Evolutionary conservation across 2,888 invertebrate genomes (phyloP), one percentile per base, ranked within the genome.

Genomic region (Andricus quercusramuli): DNA sequence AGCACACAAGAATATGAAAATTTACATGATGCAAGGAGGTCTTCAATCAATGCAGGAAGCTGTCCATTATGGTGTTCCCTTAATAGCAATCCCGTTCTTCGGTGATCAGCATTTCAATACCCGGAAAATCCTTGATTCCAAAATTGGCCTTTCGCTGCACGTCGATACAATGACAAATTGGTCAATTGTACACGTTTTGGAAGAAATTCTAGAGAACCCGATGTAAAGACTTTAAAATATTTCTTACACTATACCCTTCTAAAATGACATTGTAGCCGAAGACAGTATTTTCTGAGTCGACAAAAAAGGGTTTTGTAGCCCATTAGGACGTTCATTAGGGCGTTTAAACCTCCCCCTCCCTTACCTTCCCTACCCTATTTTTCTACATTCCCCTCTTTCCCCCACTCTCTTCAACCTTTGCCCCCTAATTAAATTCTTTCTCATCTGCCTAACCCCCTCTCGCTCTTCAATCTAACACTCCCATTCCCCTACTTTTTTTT

Each of bases 21-120:
- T 88, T 29, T 91, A 90, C 83, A 87, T 91, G 79, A 91, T 91
- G 91, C 91, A 91, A 83, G 91, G 91, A 56, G 91, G 91, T 78
- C 83, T 91, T 70, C 91, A 91, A 83, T 91, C 91, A 62, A 85
- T 91, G 79, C 91, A 91, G 79, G 91, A 91, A 87, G 91, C 91
- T n/a, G 91, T 91, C 37, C 85, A 90, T 83, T 88, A 90, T 79
- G 86, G 86, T 9, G 90, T 91, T 3, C 91, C 91, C 13, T 79
- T 91, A 68, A 85, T 91, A 79, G 90, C 88, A 6, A 86, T 91
- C 66, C 91, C 91, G 62, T 91, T 91, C 85, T 91, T 91, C 78
- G 91, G 91, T 15, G 91, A 91, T 86, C 91, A 91, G 86, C 86
- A 89, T 84, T 91, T 91, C 83, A 91, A 91, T 78, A 89, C 89